A percentile compares a stretch with the other conserved stretches of the same genome.
These are phyloP conservation scores for Sitodiplosis mosellana DNA, from an alignment of 1,140 invertebrate species.

Conservation along the genomic window DNA sequence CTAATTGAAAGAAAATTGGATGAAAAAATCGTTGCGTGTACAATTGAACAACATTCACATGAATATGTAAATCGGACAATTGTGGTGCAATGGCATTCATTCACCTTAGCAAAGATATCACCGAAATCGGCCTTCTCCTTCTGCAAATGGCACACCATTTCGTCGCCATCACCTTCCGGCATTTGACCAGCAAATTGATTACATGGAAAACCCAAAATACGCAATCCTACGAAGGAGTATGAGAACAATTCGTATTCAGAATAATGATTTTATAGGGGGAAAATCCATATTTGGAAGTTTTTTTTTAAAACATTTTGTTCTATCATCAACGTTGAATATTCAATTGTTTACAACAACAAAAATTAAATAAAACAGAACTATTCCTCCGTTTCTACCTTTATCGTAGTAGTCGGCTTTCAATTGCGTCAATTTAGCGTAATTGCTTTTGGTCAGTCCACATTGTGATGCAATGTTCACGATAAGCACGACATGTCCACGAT, in stretches of 20 bases:
- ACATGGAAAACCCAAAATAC: slow-evolving; percentile 78
- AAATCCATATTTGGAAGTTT: too few species aligned
- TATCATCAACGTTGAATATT: too few species aligned
- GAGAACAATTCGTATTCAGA: too few species aligned
- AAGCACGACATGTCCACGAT: slow-evolving; percentile 47
- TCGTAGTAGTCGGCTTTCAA: slow-evolving; percentile 47
- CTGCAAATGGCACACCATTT: slow-evolving; percentile 43
- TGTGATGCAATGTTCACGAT: slow-evolving; percentile 78
- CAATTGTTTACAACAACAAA: too few species aligned
- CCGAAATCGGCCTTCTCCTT: background rate
- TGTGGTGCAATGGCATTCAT: background rate
- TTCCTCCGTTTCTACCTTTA: slow-evolving; percentile 8
- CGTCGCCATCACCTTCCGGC: slow-evolving; percentile 42
- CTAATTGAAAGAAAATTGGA: slow-evolving; percentile 37
- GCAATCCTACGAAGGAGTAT: slow-evolving; percentile 28
- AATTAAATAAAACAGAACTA: too few species aligned
- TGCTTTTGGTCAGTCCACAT: slow-evolving; percentile 61
- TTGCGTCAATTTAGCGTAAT: slow-evolving; percentile 57
- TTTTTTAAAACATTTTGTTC: too few species aligned
- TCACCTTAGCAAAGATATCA: background rate
- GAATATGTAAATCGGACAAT: too few species aligned
- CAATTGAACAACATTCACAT: too few species aligned
- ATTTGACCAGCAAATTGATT: slow-evolving; percentile 80
- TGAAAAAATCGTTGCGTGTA: too few species aligned
- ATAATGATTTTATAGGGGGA: too few species aligned